These are phyloP conservation scores for Sporophila hypoxantha DNA, from an alignment of 2,113 vertebrate genomes.

Conservation along the genomic window DNA sequence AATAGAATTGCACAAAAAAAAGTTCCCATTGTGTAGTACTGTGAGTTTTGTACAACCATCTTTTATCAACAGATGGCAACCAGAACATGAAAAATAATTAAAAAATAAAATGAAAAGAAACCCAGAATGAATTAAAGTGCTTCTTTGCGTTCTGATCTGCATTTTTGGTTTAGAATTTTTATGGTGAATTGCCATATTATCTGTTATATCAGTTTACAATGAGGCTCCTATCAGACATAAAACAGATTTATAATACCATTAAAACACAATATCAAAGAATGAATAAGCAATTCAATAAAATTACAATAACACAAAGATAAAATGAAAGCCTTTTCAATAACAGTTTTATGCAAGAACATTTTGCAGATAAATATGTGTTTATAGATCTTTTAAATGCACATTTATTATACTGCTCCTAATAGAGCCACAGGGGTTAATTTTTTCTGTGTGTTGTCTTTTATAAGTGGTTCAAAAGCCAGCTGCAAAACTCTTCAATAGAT, in stretches of 20 bases:
- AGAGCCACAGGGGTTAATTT: constrained; percentile 82
- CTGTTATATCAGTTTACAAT: constrained; percentile 85
- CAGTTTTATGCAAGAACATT: constrained; percentile 86
- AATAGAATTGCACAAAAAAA: constrained; percentile 68
- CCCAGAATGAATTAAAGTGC: constrained; percentile 80
- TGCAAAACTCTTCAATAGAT: constrained; percentile 79
- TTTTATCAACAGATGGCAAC: constrained; percentile 83
- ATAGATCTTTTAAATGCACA: constrained; percentile 86
- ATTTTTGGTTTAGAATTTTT: constrained; percentile 81
- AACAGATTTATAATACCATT: constrained; percentile 87
- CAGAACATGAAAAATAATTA: constrained; percentile 80
- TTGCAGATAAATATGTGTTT: constrained; percentile 87
- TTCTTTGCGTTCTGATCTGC: constrained; percentile 79
- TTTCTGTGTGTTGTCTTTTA: constrained; percentile 75
- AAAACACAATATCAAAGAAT: constrained; percentile 88
- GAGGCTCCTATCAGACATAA: constrained; percentile 86
- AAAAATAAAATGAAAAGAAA: constrained; percentile 84
- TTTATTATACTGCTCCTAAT: constrained; percentile 81
- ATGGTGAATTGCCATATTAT: constrained; percentile 85
- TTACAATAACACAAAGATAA: constrained; percentile 87
- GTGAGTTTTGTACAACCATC: constrained; percentile 71
- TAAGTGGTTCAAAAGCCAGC: constrained; percentile 78
- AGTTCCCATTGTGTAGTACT: constrained; percentile 73
- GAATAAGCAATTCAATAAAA: constrained; percentile 89
- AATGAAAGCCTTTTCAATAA: constrained; percentile 85